Evolutionary conservation across 2,888 invertebrate genomes (phyloP), one percentile per base, ranked within the genome.

Genomic region (Cactoblastis cactorum): DNA sequence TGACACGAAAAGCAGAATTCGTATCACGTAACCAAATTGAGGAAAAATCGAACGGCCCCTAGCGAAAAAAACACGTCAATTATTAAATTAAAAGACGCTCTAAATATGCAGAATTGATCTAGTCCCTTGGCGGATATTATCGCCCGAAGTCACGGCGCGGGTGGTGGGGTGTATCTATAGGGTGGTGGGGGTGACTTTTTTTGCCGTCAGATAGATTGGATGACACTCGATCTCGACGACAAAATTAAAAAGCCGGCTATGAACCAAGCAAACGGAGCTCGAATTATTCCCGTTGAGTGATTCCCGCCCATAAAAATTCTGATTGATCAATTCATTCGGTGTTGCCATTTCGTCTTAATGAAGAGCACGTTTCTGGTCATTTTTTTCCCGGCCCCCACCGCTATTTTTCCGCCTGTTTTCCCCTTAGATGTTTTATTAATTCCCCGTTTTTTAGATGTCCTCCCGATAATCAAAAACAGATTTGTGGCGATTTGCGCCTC

Each of bases 251-350:
- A 81, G 83, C 77, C 79, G 80, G 83, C 84, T 83, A 86, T 85
- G 87, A 84, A 82, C 84, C 86, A 73, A 76, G 77, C 78, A 80
- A 83, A 84, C 78, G 80, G 81, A 82, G 76, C 64, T 74, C 75
- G 83, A 83, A 87, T 87, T 86, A 87, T 86, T 87, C 85, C 83
- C 86, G 85, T 83, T 89, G 86, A 88, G 88, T 89, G 88, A 89
- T 89, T 88, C 84, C 76, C 71, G 80, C 71, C 84, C 87, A 86
- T 87, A 87, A 88, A 89, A 87, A 81, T 85, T 84, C 82, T 87
- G 87, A 88, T 87, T 87, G 89, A 89, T 89, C 89, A 89, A 89
- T 89, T 87, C 86, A 87, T 89, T 77, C 83, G 78, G 76, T 81
- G 82, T 83, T 83, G 74, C 81, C 79, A 80, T 83, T 77, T 69